phyloP scores from a whole-genome alignment of 2,797 vertebrate genomes.

The Phrynocephalus guinanensis region DNA sequence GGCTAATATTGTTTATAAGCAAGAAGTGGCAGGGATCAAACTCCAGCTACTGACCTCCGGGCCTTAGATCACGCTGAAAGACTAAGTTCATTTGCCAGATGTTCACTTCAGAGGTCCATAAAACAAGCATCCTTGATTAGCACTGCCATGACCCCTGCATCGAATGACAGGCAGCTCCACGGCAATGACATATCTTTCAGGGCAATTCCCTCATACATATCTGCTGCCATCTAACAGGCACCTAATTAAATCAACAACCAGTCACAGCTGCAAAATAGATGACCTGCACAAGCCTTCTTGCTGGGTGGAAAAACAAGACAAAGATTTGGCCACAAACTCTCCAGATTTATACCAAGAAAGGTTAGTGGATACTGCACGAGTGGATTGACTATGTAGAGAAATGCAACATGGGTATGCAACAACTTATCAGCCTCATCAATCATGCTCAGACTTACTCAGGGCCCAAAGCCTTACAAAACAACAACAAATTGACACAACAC shows the following conservation, averaged over 20 bases:
- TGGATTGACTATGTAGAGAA: neutral
- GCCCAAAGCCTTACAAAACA: too few relatives aligned
- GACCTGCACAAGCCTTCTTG: neutral
- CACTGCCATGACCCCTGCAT: neutral
- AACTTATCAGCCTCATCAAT: neutral
- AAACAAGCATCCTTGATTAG: neutral
- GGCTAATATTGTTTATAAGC: neutral
- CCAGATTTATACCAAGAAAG: neutral
- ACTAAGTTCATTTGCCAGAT: neutral
- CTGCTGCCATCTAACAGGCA: neutral
- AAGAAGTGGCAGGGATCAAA: neutral
- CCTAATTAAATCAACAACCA: constrained; percentile 4
- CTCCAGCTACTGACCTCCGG: neutral
- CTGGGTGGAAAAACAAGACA: neutral
- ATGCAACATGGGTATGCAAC: neutral
- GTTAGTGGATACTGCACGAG: neutral
- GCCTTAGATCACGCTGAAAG: neutral
- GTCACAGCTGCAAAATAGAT: neutral
- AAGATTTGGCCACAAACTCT: neutral
- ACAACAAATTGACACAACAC: too few relatives aligned
- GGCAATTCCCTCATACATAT: neutral
- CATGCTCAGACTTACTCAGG: too few relatives aligned
- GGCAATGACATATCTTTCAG: neutral
- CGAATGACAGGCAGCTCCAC: neutral
- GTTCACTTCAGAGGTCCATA: neutral